Evolutionary conservation across 2,888 invertebrate species (phyloP).

Genomic region (Caenorhabditis drosophilae): DNA sequence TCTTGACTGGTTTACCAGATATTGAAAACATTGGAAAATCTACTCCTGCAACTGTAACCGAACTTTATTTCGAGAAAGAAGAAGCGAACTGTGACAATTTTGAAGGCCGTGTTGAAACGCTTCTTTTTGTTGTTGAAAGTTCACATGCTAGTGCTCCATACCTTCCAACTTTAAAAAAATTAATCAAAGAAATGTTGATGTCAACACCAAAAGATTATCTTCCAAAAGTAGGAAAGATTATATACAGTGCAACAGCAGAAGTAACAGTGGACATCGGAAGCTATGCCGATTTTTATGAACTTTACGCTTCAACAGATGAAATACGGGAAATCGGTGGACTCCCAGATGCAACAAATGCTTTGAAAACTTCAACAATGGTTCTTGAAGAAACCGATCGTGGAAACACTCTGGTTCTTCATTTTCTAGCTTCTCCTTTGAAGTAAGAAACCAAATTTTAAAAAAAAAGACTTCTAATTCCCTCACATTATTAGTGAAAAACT

Average conservation of each 20-base stretch:
- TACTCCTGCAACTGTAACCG: neutral
- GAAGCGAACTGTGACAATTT: conserved; percentile 19
- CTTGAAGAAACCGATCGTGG: conserved; percentile 41
- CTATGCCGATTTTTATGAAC: conserved; percentile 48
- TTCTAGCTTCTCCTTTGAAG: conserved; percentile 34
- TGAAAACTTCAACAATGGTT: conserved; percentile 45
- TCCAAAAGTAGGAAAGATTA: conserved; percentile 54
- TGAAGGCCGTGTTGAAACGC: conserved; percentile 26
- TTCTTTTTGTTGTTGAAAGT: conserved; percentile 39
- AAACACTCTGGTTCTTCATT: conserved; percentile 39
- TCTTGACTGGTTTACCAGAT: no score
- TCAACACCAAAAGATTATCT: conserved; percentile 15
- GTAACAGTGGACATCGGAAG: conserved; percentile 57
- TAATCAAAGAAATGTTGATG: conserved; percentile 26
- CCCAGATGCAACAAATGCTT: conserved; percentile 43
- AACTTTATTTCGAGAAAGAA: conserved; percentile 9
- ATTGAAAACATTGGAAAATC: no score
- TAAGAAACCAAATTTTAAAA: no score
- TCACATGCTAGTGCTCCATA: conserved; percentile 38
- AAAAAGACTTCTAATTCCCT: neutral
- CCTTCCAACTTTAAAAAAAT: conserved; percentile 27
- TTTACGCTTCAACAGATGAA: conserved; percentile 53
- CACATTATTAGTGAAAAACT: neutral
- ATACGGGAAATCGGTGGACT: conserved; percentile 56
- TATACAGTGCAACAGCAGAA: conserved; percentile 60